A percentile compares a stretch with the other conserved stretches of the same genome.
phyloP scores from a whole-genome alignment of 1,140 invertebrate genomes.

The Delia radicum region DNA sequence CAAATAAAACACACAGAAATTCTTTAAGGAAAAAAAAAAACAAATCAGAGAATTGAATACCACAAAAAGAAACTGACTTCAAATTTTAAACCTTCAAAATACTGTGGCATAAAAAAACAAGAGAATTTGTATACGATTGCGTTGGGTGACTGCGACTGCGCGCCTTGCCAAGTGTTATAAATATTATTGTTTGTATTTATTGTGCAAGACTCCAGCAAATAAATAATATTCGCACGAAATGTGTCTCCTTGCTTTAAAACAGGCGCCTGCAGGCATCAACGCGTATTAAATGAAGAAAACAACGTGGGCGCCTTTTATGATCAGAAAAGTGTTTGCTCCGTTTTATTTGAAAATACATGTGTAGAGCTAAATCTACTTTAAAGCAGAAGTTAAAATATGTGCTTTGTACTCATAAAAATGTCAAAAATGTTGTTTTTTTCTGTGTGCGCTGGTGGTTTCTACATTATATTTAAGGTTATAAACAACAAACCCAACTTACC shows the following conservation, averaged over 20 bases:
- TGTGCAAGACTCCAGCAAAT: slow-evolving; percentile 25
- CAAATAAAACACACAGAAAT: background rate
- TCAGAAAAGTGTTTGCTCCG: background rate
- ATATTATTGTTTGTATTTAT: slow-evolving; percentile 10
- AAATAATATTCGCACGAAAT: slow-evolving; percentile 35
- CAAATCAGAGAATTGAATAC: background rate
- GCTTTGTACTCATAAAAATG: slow-evolving; percentile 55
- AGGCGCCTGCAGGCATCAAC: slow-evolving; percentile 29
- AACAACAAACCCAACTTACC: background rate
- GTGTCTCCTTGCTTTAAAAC: slow-evolving; percentile 16
- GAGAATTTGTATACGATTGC: background rate
- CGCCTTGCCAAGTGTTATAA: slow-evolving; percentile 28
- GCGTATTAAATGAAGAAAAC: slow-evolving; percentile 10
- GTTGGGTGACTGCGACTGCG: background rate
- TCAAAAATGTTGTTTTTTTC: slow-evolving; percentile 37
- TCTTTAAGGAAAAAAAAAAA: background rate
- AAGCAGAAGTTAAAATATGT: slow-evolving; percentile 51
- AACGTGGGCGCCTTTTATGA: slow-evolving; percentile 33
- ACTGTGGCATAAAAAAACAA: no score
- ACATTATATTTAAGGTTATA: background rate
- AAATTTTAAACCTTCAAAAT: background rate
- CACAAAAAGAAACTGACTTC: background rate
- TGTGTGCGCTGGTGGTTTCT: background rate
- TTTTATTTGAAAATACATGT: background rate
- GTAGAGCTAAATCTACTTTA: background rate